phyloP scores from a whole-genome alignment of 2,888 invertebrate genomes.

The Trachelus stipa region DNA sequence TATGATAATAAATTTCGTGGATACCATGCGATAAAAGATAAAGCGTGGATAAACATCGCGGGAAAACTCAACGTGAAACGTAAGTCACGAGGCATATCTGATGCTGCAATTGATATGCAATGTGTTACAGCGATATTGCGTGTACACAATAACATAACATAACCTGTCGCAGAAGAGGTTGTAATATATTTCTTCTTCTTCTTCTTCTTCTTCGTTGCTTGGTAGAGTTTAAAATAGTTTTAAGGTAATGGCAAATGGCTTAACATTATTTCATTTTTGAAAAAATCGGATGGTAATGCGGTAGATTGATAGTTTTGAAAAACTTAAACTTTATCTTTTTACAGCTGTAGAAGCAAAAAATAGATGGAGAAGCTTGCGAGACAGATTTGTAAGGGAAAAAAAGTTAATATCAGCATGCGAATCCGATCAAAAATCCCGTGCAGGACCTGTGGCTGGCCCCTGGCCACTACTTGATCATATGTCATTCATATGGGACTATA shows the following conservation, averaged over 20 bases:
- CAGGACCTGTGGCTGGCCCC: background rate
- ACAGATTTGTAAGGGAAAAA: constrained; percentile 22
- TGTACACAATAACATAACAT: constrained; percentile 4
- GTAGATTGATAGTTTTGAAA: background rate
- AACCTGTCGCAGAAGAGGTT: background rate
- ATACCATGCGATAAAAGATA: constrained; percentile 17
- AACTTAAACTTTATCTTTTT: background rate
- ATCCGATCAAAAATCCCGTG: constrained; percentile 10
- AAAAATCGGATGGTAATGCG: too few relatives aligned
- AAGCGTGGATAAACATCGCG: constrained; percentile 19
- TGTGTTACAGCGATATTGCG: background rate
- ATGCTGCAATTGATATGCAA: background rate
- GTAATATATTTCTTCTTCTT: background rate
- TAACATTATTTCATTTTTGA: too few relatives aligned
- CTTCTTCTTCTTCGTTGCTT: background rate
- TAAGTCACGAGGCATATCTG: constrained; percentile 14
- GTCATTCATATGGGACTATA: constrained; percentile 23
- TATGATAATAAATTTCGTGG: constrained; percentile 20
- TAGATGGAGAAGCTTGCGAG: constrained; percentile 19
- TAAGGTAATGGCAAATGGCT: too few relatives aligned
- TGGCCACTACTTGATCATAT: constrained; percentile 22
- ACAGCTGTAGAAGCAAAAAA: constrained; percentile 19
- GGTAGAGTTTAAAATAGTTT: background rate
- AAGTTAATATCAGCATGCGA: constrained; percentile 17
- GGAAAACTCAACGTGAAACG: constrained; percentile 21